phyloP scores from a whole-genome alignment of 2,113 vertebrate genomes.

The Semnornis frantzii region DNA sequence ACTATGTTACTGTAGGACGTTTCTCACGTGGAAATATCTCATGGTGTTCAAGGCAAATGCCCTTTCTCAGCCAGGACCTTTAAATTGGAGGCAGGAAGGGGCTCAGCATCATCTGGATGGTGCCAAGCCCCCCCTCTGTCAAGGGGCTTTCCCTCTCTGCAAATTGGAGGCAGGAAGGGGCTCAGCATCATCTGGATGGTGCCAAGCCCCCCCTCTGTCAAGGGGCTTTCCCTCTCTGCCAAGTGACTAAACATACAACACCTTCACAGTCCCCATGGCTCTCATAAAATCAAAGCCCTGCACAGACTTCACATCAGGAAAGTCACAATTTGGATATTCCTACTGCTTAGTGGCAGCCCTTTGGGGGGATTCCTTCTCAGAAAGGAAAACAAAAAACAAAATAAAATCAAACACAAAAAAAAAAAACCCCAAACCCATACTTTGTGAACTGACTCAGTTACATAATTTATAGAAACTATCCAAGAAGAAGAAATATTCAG shows the following conservation, averaged over 20 bases:
- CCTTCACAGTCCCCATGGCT: neutral
- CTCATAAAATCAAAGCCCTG: neutral
- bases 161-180: neutral
- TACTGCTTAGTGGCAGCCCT: rapidly evolving
- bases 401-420: neutral
- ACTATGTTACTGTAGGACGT: neutral
- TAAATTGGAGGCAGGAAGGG: neutral
- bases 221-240: neutral
- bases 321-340: neutral
- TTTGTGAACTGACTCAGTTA: neutral
- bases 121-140: neutral
- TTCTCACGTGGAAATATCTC: neutral
- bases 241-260: neutral
- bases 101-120: neutral
- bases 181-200: neutral
- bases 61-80: neutral
- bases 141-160: neutral
- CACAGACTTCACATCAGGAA: neutral
- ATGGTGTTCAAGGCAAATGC: neutral
- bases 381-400: no score
- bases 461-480: neutral
- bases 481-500: neutral
- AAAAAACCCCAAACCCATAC: neutral
- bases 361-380: neutral
- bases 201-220: neutral